Evolutionary conservation across 2,797 vertebrate genomes (phyloP).

Genomic region (Phaenicophaeus curvirostris): DNA sequence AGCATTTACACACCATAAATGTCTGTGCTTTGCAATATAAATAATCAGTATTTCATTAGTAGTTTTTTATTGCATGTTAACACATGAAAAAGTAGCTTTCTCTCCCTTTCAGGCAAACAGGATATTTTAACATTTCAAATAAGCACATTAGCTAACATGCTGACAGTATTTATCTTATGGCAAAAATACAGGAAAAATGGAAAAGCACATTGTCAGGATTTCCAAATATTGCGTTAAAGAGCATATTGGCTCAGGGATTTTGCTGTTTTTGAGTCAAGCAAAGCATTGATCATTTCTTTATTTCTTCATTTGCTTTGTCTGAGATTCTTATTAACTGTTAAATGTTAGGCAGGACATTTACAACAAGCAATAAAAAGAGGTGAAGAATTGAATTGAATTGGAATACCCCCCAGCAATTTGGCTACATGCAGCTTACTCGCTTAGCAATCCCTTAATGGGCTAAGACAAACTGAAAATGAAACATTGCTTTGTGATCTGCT

Average conservation of each 20-base stretch:
- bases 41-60: not conserved
- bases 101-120: not conserved
- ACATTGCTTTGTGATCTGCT: not conserved
- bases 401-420: not conserved
- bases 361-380: not conserved
- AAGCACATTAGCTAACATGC: not conserved
- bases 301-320: conserved; percentile 2
- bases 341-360: not conserved
- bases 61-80: not conserved
- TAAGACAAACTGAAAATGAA: not conserved
- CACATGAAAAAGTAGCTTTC: not conserved
- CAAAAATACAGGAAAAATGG: not conserved
- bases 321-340: not conserved
- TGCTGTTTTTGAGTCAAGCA: not conserved
- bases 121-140: not conserved
- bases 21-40: not conserved
- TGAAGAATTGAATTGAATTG: not conserved
- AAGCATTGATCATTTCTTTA: not conserved
- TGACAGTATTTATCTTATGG: not conserved
- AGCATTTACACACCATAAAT: not conserved
- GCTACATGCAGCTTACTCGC: not conserved
- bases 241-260: not conserved
- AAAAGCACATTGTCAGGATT: not conserved
- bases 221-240: not conserved
- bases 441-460: not conserved